These are phyloP conservation scores for Trissolcus brochymenae DNA, from an alignment of 2,888 invertebrate genomes.

Conservation along the genomic window DNA sequence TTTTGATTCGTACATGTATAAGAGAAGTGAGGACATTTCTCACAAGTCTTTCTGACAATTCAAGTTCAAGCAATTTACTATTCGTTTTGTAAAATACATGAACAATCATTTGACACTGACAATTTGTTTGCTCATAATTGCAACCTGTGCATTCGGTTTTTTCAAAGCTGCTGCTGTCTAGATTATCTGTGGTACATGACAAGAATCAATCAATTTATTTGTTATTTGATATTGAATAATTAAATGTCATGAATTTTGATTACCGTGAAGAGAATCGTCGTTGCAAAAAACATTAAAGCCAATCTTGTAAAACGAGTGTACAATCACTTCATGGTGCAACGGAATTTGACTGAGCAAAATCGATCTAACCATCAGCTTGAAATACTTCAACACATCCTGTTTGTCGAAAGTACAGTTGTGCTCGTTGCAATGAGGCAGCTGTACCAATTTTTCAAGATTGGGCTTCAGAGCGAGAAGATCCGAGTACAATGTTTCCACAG, in stretches of 20 bases:
- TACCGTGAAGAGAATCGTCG: conserved; percentile 67
- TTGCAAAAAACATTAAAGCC: conserved; percentile 84
- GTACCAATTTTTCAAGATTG: conserved; percentile 79
- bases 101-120: conserved; percentile 82
- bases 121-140: conserved; percentile 80
- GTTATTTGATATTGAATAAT: not conserved
- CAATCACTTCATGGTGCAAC: conserved; percentile 82
- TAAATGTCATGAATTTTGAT: not conserved
- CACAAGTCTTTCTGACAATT: conserved; percentile 88
- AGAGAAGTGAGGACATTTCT: conserved; percentile 90
- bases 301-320: conserved; percentile 86
- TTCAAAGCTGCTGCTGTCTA: conserved; percentile 78
- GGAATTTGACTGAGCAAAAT: conserved; percentile 85
- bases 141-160: conserved; percentile 85
- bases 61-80: conserved; percentile 84
- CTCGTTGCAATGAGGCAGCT: conserved; percentile 69
- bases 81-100: conserved; percentile 87
- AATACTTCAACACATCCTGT: conserved; percentile 78
- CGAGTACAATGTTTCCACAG: conserved; percentile 82
- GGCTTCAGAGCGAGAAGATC: conserved; percentile 79
- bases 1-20: conserved; percentile 89
- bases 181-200: conserved; percentile 71
- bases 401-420: conserved; percentile 78
- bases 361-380: conserved; percentile 82
- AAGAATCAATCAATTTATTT: too few relatives aligned